A percentile compares a stretch with the other conserved stretches of the same genome.
These are phyloP conservation scores for Heterotilapia buettikoferi DNA, from an alignment of 2,113 vertebrate genomes.

Conservation along the genomic window DNA sequence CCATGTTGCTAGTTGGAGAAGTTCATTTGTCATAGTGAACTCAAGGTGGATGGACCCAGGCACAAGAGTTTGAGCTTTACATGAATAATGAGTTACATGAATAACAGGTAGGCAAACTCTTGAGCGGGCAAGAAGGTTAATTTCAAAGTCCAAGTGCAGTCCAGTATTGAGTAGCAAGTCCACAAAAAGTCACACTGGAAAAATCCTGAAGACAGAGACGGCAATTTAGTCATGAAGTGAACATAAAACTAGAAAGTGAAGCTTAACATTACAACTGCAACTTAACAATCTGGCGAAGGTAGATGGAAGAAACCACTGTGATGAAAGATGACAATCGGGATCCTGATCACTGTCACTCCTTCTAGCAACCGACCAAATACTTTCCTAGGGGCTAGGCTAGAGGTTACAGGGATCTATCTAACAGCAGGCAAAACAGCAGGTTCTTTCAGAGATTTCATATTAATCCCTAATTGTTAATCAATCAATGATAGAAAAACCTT, in stretches of 20 bases:
- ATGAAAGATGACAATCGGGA: background rate
- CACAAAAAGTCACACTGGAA: background rate
- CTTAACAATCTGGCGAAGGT: background rate
- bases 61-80: background rate
- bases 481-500: background rate
- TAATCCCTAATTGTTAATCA: background rate
- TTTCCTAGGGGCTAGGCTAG: background rate
- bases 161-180: background rate
- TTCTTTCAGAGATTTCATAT: background rate
- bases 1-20: background rate
- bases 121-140: background rate
- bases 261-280: background rate
- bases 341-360: background rate
- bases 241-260: background rate
- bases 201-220: background rate
- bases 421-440: background rate
- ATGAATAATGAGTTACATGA: background rate
- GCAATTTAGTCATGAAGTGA: background rate
- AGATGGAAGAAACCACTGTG: background rate
- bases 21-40: background rate
- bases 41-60: background rate
- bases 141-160: background rate
- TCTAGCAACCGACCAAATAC: background rate
- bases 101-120: background rate
- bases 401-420: background rate